A percentile compares a stretch with the other conserved stretches of the same genome.
Evolutionary conservation across 1,140 invertebrate genomes (phyloP).

Genomic region (Drosophila mojavensis): DNA sequence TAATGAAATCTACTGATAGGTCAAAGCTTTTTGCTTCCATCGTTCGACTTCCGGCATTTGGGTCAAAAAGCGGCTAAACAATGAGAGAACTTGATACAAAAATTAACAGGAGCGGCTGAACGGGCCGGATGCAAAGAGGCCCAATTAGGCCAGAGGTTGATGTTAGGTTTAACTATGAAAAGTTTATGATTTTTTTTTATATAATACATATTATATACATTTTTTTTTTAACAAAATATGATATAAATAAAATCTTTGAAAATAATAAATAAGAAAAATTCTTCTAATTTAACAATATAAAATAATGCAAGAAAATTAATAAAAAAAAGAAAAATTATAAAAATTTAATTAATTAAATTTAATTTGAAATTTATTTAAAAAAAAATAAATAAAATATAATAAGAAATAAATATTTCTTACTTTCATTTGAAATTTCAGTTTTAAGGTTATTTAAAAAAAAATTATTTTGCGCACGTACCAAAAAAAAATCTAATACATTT

Average conservation of each 20-base stretch:
- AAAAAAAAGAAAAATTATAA: too few species aligned
- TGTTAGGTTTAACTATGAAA: background rate
- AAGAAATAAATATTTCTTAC: too few species aligned
- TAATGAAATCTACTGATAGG: slow-evolving; percentile 65
- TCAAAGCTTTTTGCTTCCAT: slow-evolving; percentile 45
- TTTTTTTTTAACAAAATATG: background rate
- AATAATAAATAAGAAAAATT: background rate
- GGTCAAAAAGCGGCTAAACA: slow-evolving; percentile 34
- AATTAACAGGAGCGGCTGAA: slow-evolving; percentile 20
- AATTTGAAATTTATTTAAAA: too few species aligned
- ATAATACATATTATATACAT: too few species aligned
- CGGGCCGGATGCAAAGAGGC: background rate
- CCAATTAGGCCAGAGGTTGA: background rate
- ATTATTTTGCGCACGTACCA: too few species aligned
- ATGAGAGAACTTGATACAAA: slow-evolving; percentile 16
- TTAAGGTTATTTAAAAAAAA: too few species aligned
- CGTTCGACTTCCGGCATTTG: slow-evolving; percentile 47
- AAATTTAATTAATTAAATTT: too few species aligned
- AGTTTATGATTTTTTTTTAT: background rate
- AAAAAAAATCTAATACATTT: background rate
- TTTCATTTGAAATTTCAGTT: too few species aligned
- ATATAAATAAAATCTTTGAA: too few species aligned
- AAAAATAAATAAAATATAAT: too few species aligned
- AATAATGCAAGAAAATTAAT: too few species aligned
- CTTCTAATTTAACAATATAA: too few species aligned